phyloP scores from a whole-genome alignment of 2,797 vertebrate species.

The Myotis pilosus region DNA sequence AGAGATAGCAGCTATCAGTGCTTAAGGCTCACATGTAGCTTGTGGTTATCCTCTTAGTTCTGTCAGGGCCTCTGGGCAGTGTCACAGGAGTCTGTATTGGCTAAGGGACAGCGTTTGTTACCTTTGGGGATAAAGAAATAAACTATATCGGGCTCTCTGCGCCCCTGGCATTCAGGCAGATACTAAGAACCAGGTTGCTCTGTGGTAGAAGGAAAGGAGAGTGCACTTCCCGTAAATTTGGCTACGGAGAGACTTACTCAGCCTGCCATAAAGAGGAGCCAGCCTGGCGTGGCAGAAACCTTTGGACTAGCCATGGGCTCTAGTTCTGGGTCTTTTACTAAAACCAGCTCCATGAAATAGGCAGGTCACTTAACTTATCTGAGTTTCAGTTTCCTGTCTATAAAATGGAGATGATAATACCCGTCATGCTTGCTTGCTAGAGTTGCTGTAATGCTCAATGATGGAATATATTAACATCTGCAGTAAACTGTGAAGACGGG shows the following conservation, averaged over 20 bases:
- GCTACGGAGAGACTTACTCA: background rate
- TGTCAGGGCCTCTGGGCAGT: background rate
- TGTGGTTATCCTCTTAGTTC: background rate
- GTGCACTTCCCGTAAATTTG: background rate
- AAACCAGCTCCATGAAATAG: background rate
- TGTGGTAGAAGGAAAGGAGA: background rate
- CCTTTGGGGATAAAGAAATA: background rate
- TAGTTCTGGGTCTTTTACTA: background rate
- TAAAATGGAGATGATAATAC: background rate
- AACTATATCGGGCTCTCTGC: background rate
- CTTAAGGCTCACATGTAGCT: background rate
- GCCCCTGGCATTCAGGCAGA: background rate
- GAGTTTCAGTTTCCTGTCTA: slow-evolving; percentile 33
- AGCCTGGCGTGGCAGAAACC: background rate
- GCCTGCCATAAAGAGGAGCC: background rate
- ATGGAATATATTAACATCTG: background rate
- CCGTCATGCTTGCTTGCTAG: background rate
- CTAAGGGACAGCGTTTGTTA: background rate
- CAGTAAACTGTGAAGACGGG: background rate
- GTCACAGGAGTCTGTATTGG: background rate
- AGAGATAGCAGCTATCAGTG: background rate
- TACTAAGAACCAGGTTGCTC: background rate
- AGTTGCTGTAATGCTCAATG: background rate
- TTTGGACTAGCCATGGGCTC: background rate
- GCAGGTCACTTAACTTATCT: background rate